phyloP scores from a whole-genome alignment of 2,113 vertebrate genomes.

The Dasyurus viverrinus region DNA sequence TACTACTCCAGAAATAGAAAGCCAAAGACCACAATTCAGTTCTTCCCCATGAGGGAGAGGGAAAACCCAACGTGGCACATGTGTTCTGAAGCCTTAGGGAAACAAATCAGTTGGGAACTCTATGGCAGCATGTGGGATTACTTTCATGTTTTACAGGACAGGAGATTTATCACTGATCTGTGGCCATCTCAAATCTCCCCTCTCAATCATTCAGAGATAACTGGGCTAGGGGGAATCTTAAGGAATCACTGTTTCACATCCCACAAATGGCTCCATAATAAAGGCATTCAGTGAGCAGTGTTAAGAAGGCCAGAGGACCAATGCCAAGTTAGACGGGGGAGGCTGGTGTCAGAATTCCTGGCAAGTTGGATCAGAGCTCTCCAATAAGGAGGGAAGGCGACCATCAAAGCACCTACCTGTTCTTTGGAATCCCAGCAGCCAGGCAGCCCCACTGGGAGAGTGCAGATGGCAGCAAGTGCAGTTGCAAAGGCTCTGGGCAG shows the following conservation, averaged over 20 bases:
- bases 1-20: slow-evolving; percentile 8
- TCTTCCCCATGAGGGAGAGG: neutral
- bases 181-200: neutral
- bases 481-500: slow-evolving; percentile 69
- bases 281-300: neutral
- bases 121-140: neutral
- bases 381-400: neutral
- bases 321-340: neutral
- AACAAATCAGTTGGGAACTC: neutral
- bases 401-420: slow-evolving; percentile 76
- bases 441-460: slow-evolving; percentile 75
- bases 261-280: neutral
- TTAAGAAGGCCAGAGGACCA: slow-evolving; percentile 2
- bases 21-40: neutral
- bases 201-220: neutral
- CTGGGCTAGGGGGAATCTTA: neutral
- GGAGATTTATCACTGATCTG: slow-evolving; percentile 6
- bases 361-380: neutral
- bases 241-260: neutral
- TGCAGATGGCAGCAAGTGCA: slow-evolving; percentile 82
- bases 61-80: neutral
- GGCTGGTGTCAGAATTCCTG: neutral
- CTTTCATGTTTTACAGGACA: neutral
- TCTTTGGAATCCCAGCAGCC: slow-evolving; percentile 81
- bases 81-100: neutral